Evolutionary conservation across 2,797 vertebrate genomes (phyloP).

Genomic region (Brachymystax lenok): DNA sequence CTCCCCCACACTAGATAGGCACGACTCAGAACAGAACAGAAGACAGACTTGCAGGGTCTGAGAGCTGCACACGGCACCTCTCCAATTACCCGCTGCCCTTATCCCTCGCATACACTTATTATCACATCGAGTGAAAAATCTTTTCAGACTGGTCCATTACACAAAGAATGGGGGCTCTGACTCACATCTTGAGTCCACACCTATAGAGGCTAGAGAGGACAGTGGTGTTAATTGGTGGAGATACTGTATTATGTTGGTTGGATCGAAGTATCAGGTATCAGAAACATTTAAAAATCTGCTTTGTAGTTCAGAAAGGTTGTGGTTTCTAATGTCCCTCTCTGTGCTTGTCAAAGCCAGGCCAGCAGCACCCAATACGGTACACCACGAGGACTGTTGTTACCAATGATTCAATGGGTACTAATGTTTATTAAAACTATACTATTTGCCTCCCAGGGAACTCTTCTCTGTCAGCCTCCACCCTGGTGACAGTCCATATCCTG

Average conservation of each 20-base stretch:
- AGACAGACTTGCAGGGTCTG: background rate
- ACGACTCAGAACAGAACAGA: slow-evolving; percentile 2
- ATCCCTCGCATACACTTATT: background rate
- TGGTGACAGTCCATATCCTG: slow-evolving; percentile 81
- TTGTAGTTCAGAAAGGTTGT: slow-evolving; percentile 14
- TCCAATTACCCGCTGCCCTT: background rate
- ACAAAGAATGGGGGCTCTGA: background rate
- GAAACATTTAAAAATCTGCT: slow-evolving; percentile 5
- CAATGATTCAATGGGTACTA: background rate
- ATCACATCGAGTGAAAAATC: slow-evolving; percentile 7
- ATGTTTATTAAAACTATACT: background rate
- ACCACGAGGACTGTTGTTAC: background rate
- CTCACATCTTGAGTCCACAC: background rate
- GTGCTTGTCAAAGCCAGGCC: background rate
- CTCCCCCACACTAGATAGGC: background rate
- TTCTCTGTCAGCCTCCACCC: slow-evolving; percentile 74
- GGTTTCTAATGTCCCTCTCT: background rate
- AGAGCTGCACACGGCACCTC: background rate
- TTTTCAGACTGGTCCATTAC: background rate
- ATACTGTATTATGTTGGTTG: slow-evolving; percentile 12
- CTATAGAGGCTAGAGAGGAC: background rate
- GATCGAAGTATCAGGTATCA: slow-evolving; percentile 3
- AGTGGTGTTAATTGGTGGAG: background rate
- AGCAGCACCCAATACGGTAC: background rate
- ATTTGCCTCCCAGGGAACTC: slow-evolving; percentile 70